A percentile compares a stretch with the other conserved stretches of the same genome.
Evolutionary conservation across 30 jellyfish, hydroid and myxozoan species (phyloP).

Genomic region (Cassiopea andromeda): DNA sequence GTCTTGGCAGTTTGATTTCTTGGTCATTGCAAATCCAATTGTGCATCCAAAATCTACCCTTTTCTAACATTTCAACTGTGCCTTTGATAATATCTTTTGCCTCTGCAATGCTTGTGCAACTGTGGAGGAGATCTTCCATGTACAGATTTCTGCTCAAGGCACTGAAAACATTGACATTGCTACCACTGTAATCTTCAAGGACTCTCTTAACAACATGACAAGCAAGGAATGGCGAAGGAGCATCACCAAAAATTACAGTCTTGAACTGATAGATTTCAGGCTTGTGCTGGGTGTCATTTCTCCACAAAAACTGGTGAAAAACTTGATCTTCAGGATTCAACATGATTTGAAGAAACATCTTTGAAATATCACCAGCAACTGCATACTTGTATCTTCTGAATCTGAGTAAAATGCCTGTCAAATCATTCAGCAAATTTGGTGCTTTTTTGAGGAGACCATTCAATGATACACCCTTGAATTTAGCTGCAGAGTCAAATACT

Average conservation of each 20-base stretch:
- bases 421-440: slow-evolving; percentile 48
- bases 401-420: slow-evolving; percentile 55
- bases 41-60: slow-evolving; percentile 44
- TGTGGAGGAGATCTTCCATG: slow-evolving; percentile 62
- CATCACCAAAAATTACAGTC: slow-evolving; percentile 50
- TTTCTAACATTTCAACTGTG: slow-evolving; percentile 35
- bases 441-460: slow-evolving; percentile 15
- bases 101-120: slow-evolving; percentile 43
- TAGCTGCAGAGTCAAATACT: slow-evolving; percentile 53
- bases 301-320: slow-evolving; percentile 54
- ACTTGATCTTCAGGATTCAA: slow-evolving; percentile 50
- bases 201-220: slow-evolving; percentile 40
- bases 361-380: slow-evolving; percentile 29
- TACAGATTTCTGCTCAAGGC: slow-evolving; percentile 42
- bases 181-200: slow-evolving; percentile 35
- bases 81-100: slow-evolving; percentile 58
- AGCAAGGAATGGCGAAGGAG: slow-evolving; percentile 58
- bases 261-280: slow-evolving; percentile 53
- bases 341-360: slow-evolving; percentile 50
- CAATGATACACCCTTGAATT: slow-evolving; percentile 40
- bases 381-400: slow-evolving; percentile 45
- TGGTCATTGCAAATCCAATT: slow-evolving; percentile 51
- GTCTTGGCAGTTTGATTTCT: slow-evolving; percentile 31
- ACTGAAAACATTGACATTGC: slow-evolving; percentile 32
- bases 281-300: slow-evolving; percentile 33